phyloP scores from a whole-genome alignment of 2,113 vertebrate genomes.

The Pluvialis apricaria region DNA sequence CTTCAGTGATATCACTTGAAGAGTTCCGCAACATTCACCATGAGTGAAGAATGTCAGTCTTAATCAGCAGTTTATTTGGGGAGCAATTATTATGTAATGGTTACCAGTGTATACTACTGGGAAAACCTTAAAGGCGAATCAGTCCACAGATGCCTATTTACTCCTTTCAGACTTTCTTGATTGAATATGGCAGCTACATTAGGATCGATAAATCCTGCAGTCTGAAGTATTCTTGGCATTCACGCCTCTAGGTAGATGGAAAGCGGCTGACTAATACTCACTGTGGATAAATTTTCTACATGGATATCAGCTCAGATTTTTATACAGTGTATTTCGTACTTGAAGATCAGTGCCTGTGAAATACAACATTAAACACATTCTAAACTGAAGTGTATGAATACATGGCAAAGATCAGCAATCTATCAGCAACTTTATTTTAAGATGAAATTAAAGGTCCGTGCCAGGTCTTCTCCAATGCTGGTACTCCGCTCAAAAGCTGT shows the following conservation, averaged over 20 bases:
- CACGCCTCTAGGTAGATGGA: neutral
- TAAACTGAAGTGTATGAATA: neutral
- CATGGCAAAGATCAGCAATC: neutral
- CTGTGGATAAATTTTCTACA: neutral
- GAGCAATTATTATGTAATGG: neutral
- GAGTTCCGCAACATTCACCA: neutral
- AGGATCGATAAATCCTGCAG: neutral
- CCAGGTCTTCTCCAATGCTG: rapidly evolving
- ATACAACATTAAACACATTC: neutral
- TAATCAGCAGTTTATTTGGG: neutral
- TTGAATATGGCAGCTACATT: neutral
- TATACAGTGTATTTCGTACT: neutral
- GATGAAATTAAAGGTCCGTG: neutral
- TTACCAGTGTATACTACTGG: neutral
- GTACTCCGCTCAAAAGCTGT: neutral
- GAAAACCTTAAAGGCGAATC: neutral
- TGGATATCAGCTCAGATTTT: neutral
- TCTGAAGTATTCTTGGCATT: neutral
- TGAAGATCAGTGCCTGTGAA: neutral
- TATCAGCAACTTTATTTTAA: neutral
- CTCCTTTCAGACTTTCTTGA: neutral
- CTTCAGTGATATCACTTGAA: neutral
- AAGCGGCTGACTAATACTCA: neutral
- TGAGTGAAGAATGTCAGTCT: neutral
- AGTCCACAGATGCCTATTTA: neutral